A percentile compares a stretch with the other conserved stretches of the same genome.
Conservation (phyloP, 1,140 invertebrate species). For the Choristoneura fumiferana region DNA sequence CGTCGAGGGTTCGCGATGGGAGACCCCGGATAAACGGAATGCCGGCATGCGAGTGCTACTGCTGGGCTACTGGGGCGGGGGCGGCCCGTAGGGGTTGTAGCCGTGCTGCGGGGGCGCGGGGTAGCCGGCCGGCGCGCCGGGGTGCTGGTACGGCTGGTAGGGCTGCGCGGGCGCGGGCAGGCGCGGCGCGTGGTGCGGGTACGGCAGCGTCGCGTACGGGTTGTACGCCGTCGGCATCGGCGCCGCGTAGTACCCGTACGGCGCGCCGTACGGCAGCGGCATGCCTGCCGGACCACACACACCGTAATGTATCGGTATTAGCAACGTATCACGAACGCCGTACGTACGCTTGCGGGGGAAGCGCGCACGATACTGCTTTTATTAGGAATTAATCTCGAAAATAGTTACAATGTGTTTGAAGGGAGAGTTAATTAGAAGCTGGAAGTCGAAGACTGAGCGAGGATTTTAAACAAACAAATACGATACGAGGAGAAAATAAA, state of each 20-base stretch:
- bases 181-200: conserved; percentile 80
- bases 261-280: conserved; percentile 87
- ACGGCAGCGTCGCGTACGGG: conserved; percentile 90
- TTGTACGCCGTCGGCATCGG: conserved; percentile 92
- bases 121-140: conserved; percentile 25
- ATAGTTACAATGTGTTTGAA: too few species aligned
- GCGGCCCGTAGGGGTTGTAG: conserved; percentile 65
- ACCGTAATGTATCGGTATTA: too few species aligned
- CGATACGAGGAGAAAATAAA: too few species aligned
- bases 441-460: too few species aligned
- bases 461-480: too few species aligned
- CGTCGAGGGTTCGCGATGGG: not conserved
- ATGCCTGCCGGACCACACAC: conserved; percentile 70
- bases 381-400: too few species aligned
- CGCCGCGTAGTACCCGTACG: conserved; percentile 85
- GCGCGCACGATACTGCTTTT: too few species aligned
- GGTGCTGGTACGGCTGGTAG: conserved; percentile 32
- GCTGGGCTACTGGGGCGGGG: conserved; percentile 45
- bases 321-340: too few species aligned
- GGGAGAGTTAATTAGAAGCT: too few species aligned
- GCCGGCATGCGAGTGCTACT: not conserved
- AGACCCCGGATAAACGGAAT: too few species aligned
- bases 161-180: conserved; percentile 40
- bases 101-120: conserved; percentile 51
- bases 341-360: too few species aligned